These are phyloP conservation scores for Barbus barbus DNA, from an alignment of 2,113 vertebrate genomes.

Conservation along the genomic window DNA sequence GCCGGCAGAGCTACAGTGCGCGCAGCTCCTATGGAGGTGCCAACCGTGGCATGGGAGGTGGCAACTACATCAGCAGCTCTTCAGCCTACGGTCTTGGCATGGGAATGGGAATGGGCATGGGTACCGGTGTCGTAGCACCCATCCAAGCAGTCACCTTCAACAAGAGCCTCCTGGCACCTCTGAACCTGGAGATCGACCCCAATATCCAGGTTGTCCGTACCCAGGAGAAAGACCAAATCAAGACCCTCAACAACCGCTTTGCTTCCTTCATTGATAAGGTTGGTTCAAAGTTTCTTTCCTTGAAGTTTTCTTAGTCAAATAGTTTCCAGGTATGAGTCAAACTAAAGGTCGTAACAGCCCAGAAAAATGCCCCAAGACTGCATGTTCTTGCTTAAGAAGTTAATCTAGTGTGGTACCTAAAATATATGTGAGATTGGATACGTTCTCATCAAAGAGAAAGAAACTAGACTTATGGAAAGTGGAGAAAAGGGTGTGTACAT, in stretches of 20 bases:
- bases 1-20: slow-evolving; percentile 63
- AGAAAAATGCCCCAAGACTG: background rate
- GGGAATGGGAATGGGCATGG: slow-evolving; percentile 58
- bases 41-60: slow-evolving; percentile 66
- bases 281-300: slow-evolving; percentile 50
- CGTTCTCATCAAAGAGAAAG: slow-evolving; percentile 5
- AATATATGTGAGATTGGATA: background rate
- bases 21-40: slow-evolving; percentile 64
- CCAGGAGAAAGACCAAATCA: slow-evolving; percentile 95
- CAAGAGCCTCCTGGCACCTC: slow-evolving; percentile 86
- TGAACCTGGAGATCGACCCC: slow-evolving; percentile 90
- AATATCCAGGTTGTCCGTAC: slow-evolving; percentile 85
- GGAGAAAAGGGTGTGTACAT: slow-evolving; percentile 72
- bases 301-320: background rate
- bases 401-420: background rate
- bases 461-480: slow-evolving; percentile 29
- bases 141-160: slow-evolving; percentile 89
- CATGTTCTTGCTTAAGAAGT: background rate
- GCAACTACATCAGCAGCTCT: slow-evolving; percentile 62
- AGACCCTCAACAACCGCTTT: slow-evolving; percentile 87
- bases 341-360: background rate
- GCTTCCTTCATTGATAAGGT: slow-evolving; percentile 94
- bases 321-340: background rate
- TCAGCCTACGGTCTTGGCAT: slow-evolving; percentile 63
- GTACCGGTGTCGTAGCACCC: slow-evolving; percentile 54